These are phyloP conservation scores for Musca vetustissima DNA, from an alignment of 1,140 invertebrate genomes.

Conservation along the genomic window DNA sequence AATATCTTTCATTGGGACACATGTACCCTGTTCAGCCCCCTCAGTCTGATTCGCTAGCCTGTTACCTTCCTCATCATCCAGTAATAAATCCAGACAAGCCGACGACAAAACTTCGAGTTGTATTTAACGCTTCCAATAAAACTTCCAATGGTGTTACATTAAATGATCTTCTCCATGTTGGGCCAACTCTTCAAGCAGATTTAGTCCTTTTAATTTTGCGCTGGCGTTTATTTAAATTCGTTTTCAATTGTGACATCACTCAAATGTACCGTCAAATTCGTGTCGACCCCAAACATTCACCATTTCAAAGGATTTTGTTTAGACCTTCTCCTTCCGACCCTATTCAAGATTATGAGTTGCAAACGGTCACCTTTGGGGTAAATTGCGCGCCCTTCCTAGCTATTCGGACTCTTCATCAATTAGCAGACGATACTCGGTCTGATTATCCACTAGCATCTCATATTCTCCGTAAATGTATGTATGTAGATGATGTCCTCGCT, in stretches of 20 bases:
- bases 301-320: slow-evolving; percentile 53
- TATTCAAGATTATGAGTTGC: slow-evolving; percentile 23
- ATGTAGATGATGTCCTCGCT: background rate
- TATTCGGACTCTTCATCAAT: background rate
- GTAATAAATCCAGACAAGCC: background rate
- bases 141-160: background rate
- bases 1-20: no score
- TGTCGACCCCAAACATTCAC: slow-evolving; percentile 30
- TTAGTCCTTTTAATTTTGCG: slow-evolving; percentile 35
- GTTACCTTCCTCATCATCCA: no score
- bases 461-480: background rate
- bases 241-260: slow-evolving; percentile 33
- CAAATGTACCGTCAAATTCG: slow-evolving; percentile 48
- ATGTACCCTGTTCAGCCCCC: no score
- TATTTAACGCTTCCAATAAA: background rate
- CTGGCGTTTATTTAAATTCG: background rate
- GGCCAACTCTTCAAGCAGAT: slow-evolving; percentile 1
- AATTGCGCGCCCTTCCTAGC: slow-evolving; percentile 26
- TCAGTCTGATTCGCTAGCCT: no score
- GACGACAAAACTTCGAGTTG: slow-evolving; percentile 37
- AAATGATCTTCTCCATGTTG: background rate
- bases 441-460: background rate
- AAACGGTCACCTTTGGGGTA: slow-evolving; percentile 47
- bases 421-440: background rate
- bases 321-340: slow-evolving; percentile 31